Percentiles rank a stretch among this genome's conserved stretches.
Evolutionary conservation across 2,797 vertebrate genomes (phyloP).

Genomic region (Coranthus polyacanthus): DNA sequence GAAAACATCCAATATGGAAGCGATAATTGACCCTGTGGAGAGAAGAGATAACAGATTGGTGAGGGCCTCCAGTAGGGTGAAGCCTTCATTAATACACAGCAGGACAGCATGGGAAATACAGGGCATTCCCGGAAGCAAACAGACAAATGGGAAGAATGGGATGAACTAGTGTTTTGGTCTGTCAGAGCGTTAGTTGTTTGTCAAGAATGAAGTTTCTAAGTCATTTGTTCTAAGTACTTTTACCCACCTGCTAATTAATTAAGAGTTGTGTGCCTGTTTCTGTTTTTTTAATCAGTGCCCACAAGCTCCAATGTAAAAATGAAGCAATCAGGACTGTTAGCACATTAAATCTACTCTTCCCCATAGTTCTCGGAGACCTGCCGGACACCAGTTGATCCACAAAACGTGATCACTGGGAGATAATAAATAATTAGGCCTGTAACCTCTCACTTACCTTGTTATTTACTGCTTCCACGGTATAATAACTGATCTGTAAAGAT

Average conservation of each 20-base stretch:
- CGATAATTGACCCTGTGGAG: constrained; percentile 68
- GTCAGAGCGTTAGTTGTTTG: constrained; percentile 16
- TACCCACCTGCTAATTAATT: background rate
- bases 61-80: constrained; percentile 67
- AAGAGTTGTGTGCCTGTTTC: background rate
- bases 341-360: no score
- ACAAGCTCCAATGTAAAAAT: background rate
- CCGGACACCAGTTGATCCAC: no score
- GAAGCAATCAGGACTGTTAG: no score
- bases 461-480: constrained; percentile 8
- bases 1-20: constrained; percentile 60
- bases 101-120: constrained; percentile 80
- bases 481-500: constrained; percentile 27
- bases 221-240: background rate
- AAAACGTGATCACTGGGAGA: background rate
- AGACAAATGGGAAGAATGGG: constrained; percentile 59
- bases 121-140: constrained; percentile 71
- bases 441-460: constrained; percentile 22
- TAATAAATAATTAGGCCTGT: constrained; percentile 1
- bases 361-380: no score
- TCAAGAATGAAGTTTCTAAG: background rate
- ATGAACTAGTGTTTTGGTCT: constrained; percentile 14
- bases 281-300: background rate
- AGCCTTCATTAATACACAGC: constrained; percentile 85
- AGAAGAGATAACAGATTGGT: constrained; percentile 44